Base-by-base conservation (phyloP, 2,888 invertebrate species). In the Helleia helle region DNA sequence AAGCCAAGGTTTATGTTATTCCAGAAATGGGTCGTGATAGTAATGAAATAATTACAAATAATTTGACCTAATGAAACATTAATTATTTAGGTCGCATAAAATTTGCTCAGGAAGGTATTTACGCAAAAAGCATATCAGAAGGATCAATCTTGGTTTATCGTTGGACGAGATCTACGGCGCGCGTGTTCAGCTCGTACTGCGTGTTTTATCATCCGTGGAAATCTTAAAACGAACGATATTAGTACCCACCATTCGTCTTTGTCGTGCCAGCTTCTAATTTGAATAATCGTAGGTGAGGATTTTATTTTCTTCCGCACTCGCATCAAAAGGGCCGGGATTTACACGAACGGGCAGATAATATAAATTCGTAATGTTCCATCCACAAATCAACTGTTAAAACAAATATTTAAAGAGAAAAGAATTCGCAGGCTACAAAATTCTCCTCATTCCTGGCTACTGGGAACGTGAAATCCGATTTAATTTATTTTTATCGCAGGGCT, bases 401-500 rank as follows among this genome's bases (percentile, higher is more conserved):
- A 83, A 83, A 81, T 80, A 80, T 80, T 81, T 73, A 73, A 76
- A 76, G 5, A 6, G 22, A 77, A 79, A 72, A 65, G 71, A 73
- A 81, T 80, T 77, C 64, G 66, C 71, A 69, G 77, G 70, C 75
- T 75, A 74, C 73, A 71, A 77, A 81, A 77, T 68, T 70, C 66
- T 71, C 66, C 65, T 79, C 79, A 72, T 71, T 72, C 67, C 75
- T 71, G 72, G 75, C 77, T 80, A 79, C 81, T 74, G 72, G 76
- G 66, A 67, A 80, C 69, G 74, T 74, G 76, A 79, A 80, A 81
- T 84, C 84, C 79, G 80, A 84, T 85, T 84, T 85, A 84, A 85
- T 85, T 84, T 85, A 85, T 85, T 85, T 85, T 85, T 84, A 84
- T 84, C 84, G 81, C 69, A 63, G 73, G 74, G 74, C 79, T 83